Evolutionary conservation across 2,797 vertebrate species (phyloP), one percentile per base, ranked within the genome.

Genomic region (Eulemur mongoz): DNA sequence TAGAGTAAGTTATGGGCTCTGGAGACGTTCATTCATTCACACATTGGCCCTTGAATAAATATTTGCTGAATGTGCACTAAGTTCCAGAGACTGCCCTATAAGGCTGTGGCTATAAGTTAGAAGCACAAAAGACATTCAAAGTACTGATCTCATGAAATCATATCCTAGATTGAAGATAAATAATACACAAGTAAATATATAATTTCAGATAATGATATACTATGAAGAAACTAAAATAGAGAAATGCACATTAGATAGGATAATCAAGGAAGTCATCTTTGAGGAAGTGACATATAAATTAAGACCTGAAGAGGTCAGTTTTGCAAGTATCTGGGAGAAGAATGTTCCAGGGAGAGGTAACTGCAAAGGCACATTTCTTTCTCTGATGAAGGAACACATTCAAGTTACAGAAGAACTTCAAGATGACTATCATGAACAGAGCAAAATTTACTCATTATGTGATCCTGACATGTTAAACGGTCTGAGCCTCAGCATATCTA

Each of bases 11-110:
- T 0, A 9, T 30, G 54, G 30, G 5, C 20, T 75, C 15, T 40
- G 63, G 32, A 7, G 20, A 86, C 4, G 4, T 43, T 65, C 50
- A 54, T n/a, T 27, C 52, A 70, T 38, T 94, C 35, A 75, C 27
- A 18, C 43, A 86, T 40, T 35, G 75, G 1, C 9, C 32, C 48
- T 73, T 22, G 30, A 76, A 72, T 69, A 50, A 89, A 30, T 80
- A 92, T 69, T 59, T 87, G 17, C 8, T 90, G 76, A 78, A 38
- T 38, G 15, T n/a, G 20, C 32, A 82, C 11, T 50, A 52, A 40
- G 27, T 80, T 86, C 35, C 27, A 83, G 69, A 94, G 75, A 84
- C 30, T 59, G 40, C 76, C 79, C 67, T 86, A 73, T 93, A 92
- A 91, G 40, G 5, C 32, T 69, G n/a, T 61, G 69, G 5, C 22